These are phyloP conservation scores for Hoplostethus mediterraneus DNA, from an alignment of 2,797 vertebrate genomes.

Conservation along the genomic window DNA sequence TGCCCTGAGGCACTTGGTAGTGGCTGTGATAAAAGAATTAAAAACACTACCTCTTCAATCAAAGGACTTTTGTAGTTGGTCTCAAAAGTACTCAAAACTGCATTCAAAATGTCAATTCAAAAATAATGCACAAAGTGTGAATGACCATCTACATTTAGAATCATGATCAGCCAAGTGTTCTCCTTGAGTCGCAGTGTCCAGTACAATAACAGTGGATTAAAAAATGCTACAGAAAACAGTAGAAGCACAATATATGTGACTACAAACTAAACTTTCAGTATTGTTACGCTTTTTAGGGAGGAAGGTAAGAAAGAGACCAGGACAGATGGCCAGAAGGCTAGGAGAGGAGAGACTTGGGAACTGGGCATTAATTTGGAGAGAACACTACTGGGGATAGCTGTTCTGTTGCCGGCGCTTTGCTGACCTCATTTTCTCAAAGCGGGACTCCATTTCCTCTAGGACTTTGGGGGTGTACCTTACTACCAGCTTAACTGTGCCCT, in stretches of 20 bases:
- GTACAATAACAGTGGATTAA: slow-evolving; percentile 56
- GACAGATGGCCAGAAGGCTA: slow-evolving; percentile 71
- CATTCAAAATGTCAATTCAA: slow-evolving; percentile 76
- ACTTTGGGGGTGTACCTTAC: slow-evolving; percentile 98
- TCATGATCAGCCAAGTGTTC: slow-evolving; percentile 63
- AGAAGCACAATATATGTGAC: slow-evolving; percentile 59
- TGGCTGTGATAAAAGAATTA: slow-evolving; percentile 65
- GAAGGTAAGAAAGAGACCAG: slow-evolving; percentile 58
- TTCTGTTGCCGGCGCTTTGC: slow-evolving; percentile 98
- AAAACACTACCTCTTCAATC: slow-evolving; percentile 64
- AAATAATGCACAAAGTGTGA: slow-evolving; percentile 76
- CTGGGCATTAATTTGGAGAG: slow-evolving; percentile 58
- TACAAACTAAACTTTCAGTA: slow-evolving; percentile 51
- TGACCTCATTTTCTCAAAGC: slow-evolving; percentile 99
- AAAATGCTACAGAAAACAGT: slow-evolving; percentile 60
- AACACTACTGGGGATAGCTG: slow-evolving; percentile 87
- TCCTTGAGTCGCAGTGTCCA: slow-evolving; percentile 65
- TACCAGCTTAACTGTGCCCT: slow-evolving; percentile 98
- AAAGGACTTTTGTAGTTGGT: slow-evolving; percentile 58
- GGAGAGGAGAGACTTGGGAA: slow-evolving; percentile 58
- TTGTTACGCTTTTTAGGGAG: slow-evolving; percentile 37
- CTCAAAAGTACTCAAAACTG: slow-evolving; percentile 58
- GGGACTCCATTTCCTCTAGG: slow-evolving; percentile 98
- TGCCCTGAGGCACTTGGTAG: slow-evolving; percentile 81
- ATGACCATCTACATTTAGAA: slow-evolving; percentile 64